Evolutionary conservation across 2,113 vertebrate genomes (phyloP).

Genomic region (Bubo blakistoni): DNA sequence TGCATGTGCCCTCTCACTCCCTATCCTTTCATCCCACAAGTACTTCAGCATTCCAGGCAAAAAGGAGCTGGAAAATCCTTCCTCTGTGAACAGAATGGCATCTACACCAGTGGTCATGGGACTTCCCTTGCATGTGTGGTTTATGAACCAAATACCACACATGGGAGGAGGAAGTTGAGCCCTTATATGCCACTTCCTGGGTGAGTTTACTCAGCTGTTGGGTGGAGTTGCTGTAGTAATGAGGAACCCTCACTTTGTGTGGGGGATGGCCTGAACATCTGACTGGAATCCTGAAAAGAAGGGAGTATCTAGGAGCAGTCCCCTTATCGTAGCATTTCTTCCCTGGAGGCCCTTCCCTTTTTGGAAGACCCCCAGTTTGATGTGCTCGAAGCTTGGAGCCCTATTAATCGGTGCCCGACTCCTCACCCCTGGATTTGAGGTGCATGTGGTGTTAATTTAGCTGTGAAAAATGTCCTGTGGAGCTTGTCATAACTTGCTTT

Average conservation of each 20-base stretch:
- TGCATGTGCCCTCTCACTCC: not conserved
- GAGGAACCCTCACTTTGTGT: not conserved
- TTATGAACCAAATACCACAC: not conserved
- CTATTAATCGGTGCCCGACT: not conserved
- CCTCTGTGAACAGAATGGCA: not conserved
- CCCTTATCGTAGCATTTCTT: not conserved
- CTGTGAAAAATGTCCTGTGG: not conserved
- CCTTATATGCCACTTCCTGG: not conserved
- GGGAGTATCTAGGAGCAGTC: not conserved
- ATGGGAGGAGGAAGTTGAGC: not conserved
- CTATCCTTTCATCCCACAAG: not conserved
- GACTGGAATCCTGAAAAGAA: not conserved
- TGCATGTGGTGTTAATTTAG: not conserved
- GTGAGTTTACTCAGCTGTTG: not conserved
- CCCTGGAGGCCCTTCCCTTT: not conserved
- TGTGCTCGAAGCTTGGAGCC: not conserved
- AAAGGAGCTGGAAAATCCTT: not conserved
- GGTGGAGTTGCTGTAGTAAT: not conserved
- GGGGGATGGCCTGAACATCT: not conserved
- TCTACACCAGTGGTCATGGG: not conserved
- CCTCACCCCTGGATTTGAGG: not conserved
- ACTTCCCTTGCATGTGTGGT: not conserved
- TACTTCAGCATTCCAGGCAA: not conserved
- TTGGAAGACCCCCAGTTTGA: not conserved
- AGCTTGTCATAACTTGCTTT: not conserved